Conservation (phyloP, 2,113 vertebrate genomes). For the Malurus cyaneus region DNA sequence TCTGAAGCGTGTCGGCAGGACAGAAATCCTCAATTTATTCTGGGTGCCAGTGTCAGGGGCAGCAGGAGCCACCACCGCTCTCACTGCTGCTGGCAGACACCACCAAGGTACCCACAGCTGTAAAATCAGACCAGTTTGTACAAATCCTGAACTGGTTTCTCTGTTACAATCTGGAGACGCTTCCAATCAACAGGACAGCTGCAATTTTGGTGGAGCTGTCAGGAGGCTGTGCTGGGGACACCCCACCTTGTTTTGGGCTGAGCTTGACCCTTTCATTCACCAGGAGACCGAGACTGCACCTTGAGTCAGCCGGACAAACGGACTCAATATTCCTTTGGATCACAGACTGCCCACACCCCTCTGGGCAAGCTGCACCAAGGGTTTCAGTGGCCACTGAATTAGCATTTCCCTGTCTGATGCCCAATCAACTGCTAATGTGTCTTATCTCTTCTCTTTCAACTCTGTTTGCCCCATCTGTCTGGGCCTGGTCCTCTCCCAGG, state of each 20-base stretch:
- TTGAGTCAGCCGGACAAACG: not conserved
- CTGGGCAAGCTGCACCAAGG: slow-evolving; percentile 10
- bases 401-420: slow-evolving; percentile 45
- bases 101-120: not conserved
- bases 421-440: slow-evolving; percentile 52
- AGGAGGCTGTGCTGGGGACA: not conserved
- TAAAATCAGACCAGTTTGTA: not conserved
- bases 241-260: not conserved
- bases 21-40: not conserved
- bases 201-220: not conserved
- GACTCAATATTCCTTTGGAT: not conserved
- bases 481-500: not conserved
- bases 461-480: slow-evolving; percentile 33
- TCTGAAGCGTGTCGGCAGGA: not conserved
- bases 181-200: rapidly evolving
- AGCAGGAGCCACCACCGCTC: not conserved
- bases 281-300: not conserved
- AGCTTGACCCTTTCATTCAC: not conserved
- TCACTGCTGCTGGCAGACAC: not conserved
- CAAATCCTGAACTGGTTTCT: not conserved
- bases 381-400: slow-evolving; percentile 10
- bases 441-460: slow-evolving; percentile 59
- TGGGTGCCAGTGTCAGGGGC: not conserved
- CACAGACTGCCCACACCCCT: not conserved
- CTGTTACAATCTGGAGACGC: not conserved